Evolutionary conservation across 2,797 vertebrate species (phyloP).

Genomic region (Todus mexicanus): DNA sequence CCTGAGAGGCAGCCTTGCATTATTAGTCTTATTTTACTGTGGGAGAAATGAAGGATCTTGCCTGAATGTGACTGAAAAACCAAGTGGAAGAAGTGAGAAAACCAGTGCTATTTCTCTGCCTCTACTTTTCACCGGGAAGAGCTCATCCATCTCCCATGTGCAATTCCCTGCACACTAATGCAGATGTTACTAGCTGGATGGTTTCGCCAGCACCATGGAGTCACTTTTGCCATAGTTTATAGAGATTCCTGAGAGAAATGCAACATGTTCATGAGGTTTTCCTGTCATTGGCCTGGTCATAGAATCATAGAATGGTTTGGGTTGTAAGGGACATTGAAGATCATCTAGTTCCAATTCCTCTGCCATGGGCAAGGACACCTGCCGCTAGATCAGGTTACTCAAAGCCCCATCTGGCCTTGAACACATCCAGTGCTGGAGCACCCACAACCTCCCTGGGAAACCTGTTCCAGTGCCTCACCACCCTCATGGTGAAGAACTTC

Average conservation of each 20-base stretch:
- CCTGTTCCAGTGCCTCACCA: no score
- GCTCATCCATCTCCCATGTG: not conserved
- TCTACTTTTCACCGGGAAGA: not conserved
- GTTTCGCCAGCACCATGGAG: not conserved
- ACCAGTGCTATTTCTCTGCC: not conserved
- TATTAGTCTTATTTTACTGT: not conserved
- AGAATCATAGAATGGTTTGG: no score
- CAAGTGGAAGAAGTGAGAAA: not conserved
- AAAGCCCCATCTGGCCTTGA: no score
- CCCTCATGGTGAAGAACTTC: no score
- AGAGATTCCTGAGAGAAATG: not conserved
- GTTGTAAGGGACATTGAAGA: no score
- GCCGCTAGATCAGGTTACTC: no score
- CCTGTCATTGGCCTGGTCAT: not conserved
- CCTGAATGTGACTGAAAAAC: not conserved
- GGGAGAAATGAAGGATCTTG: not conserved
- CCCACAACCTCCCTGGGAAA: no score
- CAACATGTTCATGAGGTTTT: not conserved
- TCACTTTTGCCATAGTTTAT: not conserved
- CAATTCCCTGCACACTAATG: not conserved
- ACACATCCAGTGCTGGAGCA: no score
- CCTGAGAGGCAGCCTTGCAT: not conserved
- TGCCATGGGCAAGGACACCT: no score
- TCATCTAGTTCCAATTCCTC: no score
- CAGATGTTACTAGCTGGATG: not conserved